Conservation (phyloP, 2,113 vertebrate genomes). For the Eretmochelys imbricata region DNA sequence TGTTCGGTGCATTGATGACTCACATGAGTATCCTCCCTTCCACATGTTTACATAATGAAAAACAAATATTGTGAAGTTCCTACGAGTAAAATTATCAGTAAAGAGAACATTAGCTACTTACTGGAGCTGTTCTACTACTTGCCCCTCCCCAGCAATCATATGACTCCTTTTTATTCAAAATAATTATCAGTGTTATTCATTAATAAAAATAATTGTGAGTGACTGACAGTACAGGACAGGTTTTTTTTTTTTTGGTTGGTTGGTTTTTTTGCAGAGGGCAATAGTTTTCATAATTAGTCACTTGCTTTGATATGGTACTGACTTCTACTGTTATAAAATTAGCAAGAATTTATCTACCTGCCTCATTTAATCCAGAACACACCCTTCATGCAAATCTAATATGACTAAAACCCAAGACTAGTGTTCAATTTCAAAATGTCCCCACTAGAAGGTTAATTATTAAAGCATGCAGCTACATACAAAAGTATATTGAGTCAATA, state of each 20-base stretch:
- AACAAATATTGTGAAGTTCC: conserved; percentile 57
- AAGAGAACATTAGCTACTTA: background rate
- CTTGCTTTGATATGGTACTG: conserved; percentile 69
- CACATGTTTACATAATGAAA: conserved; percentile 42
- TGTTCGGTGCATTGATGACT: conserved; percentile 51
- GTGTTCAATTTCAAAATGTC: conserved; percentile 70
- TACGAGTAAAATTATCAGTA: conserved; percentile 46
- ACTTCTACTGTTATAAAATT: conserved; percentile 72
- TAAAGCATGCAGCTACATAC: conserved; percentile 53
- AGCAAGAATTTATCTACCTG: conserved; percentile 73
- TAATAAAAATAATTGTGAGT: conserved; percentile 64
- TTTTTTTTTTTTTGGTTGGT: background rate
- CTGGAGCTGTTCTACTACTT: background rate
- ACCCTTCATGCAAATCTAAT: conserved; percentile 74
- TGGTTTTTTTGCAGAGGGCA: conserved; percentile 59
- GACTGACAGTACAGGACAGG: conserved; percentile 17
- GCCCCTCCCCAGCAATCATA: background rate
- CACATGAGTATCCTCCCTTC: conserved; percentile 53
- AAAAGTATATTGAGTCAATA: conserved; percentile 59
- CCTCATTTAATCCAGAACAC: conserved; percentile 65
- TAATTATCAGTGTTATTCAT: conserved; percentile 35
- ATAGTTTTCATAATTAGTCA: conserved; percentile 73
- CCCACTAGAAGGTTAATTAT: conserved; percentile 70
- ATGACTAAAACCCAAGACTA: conserved; percentile 74
- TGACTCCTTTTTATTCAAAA: background rate